phyloP scores from a whole-genome alignment of 1,140 invertebrate species.

The Pinna nobilis region DNA sequence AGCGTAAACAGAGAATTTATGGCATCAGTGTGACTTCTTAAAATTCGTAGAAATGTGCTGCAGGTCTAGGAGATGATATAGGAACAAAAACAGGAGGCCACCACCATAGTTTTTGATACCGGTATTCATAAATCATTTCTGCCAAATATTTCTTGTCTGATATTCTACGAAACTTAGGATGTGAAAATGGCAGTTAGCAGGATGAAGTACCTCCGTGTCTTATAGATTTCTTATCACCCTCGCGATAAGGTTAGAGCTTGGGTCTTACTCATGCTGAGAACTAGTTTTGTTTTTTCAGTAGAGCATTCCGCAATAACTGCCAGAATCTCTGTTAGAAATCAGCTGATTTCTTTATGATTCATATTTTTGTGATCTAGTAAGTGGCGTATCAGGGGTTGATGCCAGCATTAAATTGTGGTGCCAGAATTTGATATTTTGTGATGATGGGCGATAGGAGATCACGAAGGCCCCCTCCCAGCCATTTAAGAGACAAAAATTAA shows the following conservation, averaged over 20 bases:
- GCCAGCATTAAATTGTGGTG: conserved; percentile 16
- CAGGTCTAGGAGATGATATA: no score
- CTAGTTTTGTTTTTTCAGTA: not conserved
- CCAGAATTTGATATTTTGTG: conserved; percentile 19
- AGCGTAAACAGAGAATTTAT: no score
- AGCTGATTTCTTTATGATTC: conserved; percentile 26
- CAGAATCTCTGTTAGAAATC: conserved; percentile 19
- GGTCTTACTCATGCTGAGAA: conserved; percentile 19
- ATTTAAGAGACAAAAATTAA: conserved; percentile 44
- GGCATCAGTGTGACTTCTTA: no score
- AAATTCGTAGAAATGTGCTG: no score
- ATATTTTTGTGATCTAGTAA: conserved; percentile 26
- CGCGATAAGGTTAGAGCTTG: conserved; percentile 34
- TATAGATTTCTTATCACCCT: conserved; percentile 26
- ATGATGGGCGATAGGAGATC: conserved; percentile 14
- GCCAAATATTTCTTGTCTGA: conserved; percentile 30
- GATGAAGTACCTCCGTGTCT: conserved; percentile 3
- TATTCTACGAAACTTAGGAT: conserved; percentile 26
- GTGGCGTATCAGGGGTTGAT: conserved; percentile 4
- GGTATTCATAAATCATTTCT: conserved; percentile 38
- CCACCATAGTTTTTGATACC: conserved; percentile 24
- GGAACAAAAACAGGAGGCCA: no score
- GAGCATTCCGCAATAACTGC: conserved; percentile 20
- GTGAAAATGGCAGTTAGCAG: conserved; percentile 19
- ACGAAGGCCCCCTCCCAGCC: conserved; percentile 11